Evolutionary conservation across 2,888 invertebrate genomes (phyloP), one percentile per base, ranked within the genome.

Genomic region (Dusona sp.): DNA sequence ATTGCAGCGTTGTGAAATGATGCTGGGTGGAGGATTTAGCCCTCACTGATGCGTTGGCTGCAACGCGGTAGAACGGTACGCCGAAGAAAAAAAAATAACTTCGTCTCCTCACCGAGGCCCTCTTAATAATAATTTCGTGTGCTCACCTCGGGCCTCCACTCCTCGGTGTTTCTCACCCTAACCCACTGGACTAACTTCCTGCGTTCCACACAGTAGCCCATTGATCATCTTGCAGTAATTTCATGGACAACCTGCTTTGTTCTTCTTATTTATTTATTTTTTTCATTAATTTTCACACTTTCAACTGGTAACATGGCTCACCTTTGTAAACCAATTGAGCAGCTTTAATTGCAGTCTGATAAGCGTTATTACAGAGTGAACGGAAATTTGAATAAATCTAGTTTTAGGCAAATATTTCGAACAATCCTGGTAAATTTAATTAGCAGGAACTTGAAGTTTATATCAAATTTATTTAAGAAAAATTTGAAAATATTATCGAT

Each of bases 1-100:
- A 90, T 89, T 90, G 89, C 90, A 88, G 79, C 25, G 85, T 88
- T 89, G 86, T 87, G 77, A 79, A 87, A 87, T 79, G 86, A 87
- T 84, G 87, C 79, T 85, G 84, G 61, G 61, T 83, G 77, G 81
- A 70, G 79, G 65, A 74, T 83, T 68, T 73, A 74, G 73, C 74
- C 68, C 81, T 83, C 86, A 38, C 83, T 82, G 61, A 72, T 68
- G 77, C 83, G 77, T 78, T 82, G 73, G 80, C 77, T 54, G 70
- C 73, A 83, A 72, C 67, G 83, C 81, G 79, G 79, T 74, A 45
- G 80, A 81, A 78, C 81, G 67, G 64, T 81, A 68, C 68, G 78
- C 45, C 9, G 72, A 68, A 48, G 13, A 70, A 72, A 67, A 19
- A 38, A 70, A 70, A 68, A 73, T 64, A 68, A 61, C 57, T 84